A percentile compares a stretch with the other conserved stretches of the same genome.
These are phyloP conservation scores for Corythoichthys intestinalis DNA, from an alignment of 2,113 vertebrate species.

Conservation along the genomic window DNA sequence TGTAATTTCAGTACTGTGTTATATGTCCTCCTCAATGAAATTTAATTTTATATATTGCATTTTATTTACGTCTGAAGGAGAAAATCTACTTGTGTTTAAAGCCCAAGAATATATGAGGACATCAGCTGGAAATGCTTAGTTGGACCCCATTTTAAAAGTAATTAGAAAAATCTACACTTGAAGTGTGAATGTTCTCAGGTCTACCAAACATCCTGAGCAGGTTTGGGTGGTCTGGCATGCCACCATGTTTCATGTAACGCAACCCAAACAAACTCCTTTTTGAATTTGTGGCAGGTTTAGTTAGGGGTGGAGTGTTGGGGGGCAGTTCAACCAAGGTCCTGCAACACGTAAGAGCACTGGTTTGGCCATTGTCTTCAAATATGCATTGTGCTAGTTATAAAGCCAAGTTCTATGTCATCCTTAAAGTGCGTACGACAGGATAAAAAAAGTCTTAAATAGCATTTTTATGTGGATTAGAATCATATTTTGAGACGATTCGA, in stretches of 20 bases:
- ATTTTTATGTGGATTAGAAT: no score
- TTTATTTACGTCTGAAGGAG: not conserved
- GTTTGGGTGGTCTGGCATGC: conserved; percentile 26
- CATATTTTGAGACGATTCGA: no score
- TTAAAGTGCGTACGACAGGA: no score
- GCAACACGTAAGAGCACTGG: no score
- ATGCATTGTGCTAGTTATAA: not conserved
- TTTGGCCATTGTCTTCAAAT: no score
- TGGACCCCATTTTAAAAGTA: conserved; percentile 12
- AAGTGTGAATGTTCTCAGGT: conserved; percentile 13
- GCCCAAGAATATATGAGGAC: not conserved
- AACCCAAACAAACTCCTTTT: conserved; percentile 24
- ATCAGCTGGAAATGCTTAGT: conserved; percentile 1
- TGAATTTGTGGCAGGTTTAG: conserved; percentile 10
- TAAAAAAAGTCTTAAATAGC: no score
- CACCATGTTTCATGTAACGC: conserved; percentile 28
- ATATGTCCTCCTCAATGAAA: not conserved
- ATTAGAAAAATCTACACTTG: conserved; percentile 13
- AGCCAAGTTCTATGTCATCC: not conserved
- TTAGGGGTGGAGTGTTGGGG: not conserved
- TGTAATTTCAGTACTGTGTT: not conserved
- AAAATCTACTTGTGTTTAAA: not conserved
- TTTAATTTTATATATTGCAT: conserved; percentile 1
- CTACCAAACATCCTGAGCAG: conserved; percentile 27
- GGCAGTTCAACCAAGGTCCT: not conserved